A percentile compares a stretch with the other conserved stretches of the same genome.
These are phyloP conservation scores for Sialia sialis DNA, from an alignment of 2,113 vertebrate genomes.

Conservation along the genomic window DNA sequence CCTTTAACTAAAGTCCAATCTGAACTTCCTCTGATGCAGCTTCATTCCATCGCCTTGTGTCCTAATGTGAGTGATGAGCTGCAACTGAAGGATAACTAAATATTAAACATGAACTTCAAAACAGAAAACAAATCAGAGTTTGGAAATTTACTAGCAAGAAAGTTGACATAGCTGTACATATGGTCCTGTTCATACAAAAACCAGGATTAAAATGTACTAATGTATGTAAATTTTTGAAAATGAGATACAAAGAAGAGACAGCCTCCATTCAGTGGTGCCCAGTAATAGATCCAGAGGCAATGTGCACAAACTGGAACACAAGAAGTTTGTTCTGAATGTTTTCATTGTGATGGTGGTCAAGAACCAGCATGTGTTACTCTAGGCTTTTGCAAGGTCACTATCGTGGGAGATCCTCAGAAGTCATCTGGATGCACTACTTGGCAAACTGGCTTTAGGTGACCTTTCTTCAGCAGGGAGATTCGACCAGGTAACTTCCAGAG, in stretches of 20 bases:
- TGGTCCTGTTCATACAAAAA: not conserved
- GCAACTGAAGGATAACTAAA: not conserved
- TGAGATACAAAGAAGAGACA: not conserved
- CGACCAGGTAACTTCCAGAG: not conserved
- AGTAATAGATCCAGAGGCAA: not conserved
- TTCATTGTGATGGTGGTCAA: rapidly evolving
- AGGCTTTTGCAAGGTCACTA: not conserved
- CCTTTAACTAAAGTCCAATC: not conserved
- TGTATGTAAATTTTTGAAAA: not conserved
- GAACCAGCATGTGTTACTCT: not conserved
- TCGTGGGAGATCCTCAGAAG: not conserved
- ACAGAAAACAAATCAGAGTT: not conserved
- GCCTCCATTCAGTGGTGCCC: not conserved
- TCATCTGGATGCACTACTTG: not conserved
- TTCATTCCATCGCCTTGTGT: not conserved
- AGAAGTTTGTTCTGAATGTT: not conserved
- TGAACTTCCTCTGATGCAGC: not conserved
- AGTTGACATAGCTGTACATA: not conserved
- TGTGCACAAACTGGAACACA: not conserved
- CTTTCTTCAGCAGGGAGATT: not conserved
- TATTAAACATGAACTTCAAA: not conserved
- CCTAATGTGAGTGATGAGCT: not conserved
- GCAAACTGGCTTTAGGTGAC: rapidly evolving
- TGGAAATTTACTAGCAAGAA: not conserved
- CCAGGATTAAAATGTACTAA: not conserved